Conservation (phyloP, 2,888 invertebrate genomes). For the Carabus problematicus region DNA sequence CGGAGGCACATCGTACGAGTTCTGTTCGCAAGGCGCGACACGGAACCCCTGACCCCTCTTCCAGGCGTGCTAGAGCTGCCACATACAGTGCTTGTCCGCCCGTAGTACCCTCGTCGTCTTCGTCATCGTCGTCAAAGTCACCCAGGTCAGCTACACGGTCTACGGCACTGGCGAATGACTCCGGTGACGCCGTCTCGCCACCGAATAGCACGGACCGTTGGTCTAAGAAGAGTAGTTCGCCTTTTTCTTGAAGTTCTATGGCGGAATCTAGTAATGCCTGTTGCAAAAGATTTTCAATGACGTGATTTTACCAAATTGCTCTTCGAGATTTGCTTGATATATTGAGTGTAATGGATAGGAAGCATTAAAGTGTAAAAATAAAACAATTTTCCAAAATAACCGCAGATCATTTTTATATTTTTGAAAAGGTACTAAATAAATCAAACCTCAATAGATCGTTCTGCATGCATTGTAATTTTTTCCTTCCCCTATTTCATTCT, state of each 20-base stretch:
- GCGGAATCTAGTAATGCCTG: constrained; percentile 80
- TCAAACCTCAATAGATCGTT: too few relatives aligned
- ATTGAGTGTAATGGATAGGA: too few relatives aligned
- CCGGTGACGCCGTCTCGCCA: constrained; percentile 56
- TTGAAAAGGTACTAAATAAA: too few relatives aligned
- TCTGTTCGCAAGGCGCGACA: constrained; percentile 79
- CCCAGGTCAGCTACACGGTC: constrained; percentile 58
- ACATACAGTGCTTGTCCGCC: constrained; percentile 94
- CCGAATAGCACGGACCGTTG: constrained; percentile 87
- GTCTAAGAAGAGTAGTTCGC: constrained; percentile 86
- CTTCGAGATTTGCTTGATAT: too few relatives aligned
- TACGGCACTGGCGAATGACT: constrained; percentile 56
- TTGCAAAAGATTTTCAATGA: too few relatives aligned
- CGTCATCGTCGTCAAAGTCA: constrained; percentile 67
- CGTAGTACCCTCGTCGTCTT: constrained; percentile 94
- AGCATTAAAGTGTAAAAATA: too few relatives aligned
- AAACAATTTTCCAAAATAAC: too few relatives aligned
- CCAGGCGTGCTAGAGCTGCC: constrained; percentile 81
- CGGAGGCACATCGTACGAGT: constrained; percentile 85
- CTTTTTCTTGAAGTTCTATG: constrained; percentile 83
- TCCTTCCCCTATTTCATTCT: too few relatives aligned
- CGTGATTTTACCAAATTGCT: too few relatives aligned
- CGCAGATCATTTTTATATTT: too few relatives aligned
- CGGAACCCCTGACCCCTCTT: constrained; percentile 72
- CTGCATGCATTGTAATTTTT: too few relatives aligned